A percentile compares a stretch with the other conserved stretches of the same genome.
phyloP scores from a whole-genome alignment of 1,140 invertebrate genomes.

The Ips nitidus region DNA sequence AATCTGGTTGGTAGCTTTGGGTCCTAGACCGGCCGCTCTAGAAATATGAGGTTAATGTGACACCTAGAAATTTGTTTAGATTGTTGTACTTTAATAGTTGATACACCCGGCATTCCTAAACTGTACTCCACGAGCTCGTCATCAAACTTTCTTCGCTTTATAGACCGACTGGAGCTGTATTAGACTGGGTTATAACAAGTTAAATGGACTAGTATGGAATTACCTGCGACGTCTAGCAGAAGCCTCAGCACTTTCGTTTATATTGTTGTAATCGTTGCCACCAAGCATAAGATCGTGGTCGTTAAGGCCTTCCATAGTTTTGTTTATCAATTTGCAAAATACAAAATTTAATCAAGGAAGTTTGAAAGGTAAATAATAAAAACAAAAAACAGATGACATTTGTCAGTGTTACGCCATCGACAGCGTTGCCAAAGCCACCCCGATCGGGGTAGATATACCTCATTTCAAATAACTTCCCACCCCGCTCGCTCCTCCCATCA shows the following conservation, averaged over 20 bases:
- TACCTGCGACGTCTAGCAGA: constrained; percentile 33
- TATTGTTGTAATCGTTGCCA: constrained; percentile 14
- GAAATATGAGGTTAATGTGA: constrained; percentile 41
- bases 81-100: constrained; percentile 54
- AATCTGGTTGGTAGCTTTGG: constrained; percentile 47
- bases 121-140: constrained; percentile 94
- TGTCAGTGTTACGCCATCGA: too few relatives aligned
- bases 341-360: too few relatives aligned
- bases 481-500: too few relatives aligned
- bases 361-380: too few relatives aligned
- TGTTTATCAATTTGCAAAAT: too few relatives aligned
- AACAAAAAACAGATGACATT: too few relatives aligned
- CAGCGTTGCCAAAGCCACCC: too few relatives aligned
- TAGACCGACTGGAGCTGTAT: constrained; percentile 83
- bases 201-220: neutral
- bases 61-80: neutral
- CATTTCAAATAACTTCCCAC: too few relatives aligned
- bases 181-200: neutral
- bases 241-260: constrained; percentile 32
- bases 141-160: constrained; percentile 94
- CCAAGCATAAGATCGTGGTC: constrained; percentile 17
- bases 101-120: constrained; percentile 66
- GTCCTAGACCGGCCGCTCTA: constrained; percentile 52
- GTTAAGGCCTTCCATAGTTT: constrained; percentile 15
- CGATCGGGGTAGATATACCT: too few relatives aligned